Evolutionary conservation across 2,113 vertebrate species (phyloP).

Genomic region (Caranx ignobilis): DNA sequence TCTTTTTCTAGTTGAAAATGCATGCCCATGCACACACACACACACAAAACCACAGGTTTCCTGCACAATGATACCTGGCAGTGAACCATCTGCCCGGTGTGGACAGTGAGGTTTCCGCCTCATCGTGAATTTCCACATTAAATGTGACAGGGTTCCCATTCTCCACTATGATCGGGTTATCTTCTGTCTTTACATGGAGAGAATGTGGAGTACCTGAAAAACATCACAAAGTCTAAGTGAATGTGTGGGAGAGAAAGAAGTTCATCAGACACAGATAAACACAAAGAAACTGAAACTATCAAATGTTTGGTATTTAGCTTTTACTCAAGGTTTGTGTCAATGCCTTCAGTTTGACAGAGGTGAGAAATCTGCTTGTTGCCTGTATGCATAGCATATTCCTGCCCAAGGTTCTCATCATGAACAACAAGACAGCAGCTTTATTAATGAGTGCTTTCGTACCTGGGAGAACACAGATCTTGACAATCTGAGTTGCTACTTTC

Average conservation of each 20-base stretch:
- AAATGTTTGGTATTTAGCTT: too few relatives aligned
- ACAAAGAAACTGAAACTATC: too few relatives aligned
- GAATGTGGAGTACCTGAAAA: conserved; percentile 86
- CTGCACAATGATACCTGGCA: conserved; percentile 87
- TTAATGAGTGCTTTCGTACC: conserved; percentile 80
- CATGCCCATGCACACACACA: too few relatives aligned
- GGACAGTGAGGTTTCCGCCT: conserved; percentile 89
- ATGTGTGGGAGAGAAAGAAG: not conserved
- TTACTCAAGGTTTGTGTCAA: too few relatives aligned
- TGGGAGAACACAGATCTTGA: conserved; percentile 88
- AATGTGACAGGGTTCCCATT: conserved; percentile 88
- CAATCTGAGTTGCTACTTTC: conserved; percentile 83
- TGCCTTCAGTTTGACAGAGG: too few relatives aligned
- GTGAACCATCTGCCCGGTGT: conserved; percentile 86
- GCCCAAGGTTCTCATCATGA: not conserved
- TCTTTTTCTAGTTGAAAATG: too few relatives aligned
- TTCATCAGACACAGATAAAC: too few relatives aligned
- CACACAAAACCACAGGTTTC: not conserved
- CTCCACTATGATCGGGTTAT: conserved; percentile 85
- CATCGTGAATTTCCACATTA: conserved; percentile 89
- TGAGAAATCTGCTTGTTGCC: not conserved
- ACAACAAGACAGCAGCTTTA: not conserved
- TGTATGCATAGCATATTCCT: too few relatives aligned
- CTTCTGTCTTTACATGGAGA: conserved; percentile 87
- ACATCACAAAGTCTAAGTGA: not conserved